Conservation (phyloP, 2,888 invertebrate genomes). For the Lutraria lutraria region DNA sequence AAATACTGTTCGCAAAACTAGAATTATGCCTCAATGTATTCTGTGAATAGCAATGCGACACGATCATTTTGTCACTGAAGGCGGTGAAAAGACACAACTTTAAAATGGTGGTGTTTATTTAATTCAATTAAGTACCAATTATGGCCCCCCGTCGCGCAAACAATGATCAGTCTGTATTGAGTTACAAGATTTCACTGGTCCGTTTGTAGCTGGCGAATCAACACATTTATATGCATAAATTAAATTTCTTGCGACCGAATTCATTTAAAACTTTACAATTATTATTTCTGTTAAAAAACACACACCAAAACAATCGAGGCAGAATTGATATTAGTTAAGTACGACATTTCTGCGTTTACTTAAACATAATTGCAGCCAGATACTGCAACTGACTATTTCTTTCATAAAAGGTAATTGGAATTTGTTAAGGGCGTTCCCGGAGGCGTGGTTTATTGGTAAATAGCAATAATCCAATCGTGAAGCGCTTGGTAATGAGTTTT, state of each 20-base stretch:
- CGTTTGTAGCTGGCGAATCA: conserved; percentile 23
- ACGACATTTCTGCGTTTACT: background rate
- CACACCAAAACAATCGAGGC: background rate
- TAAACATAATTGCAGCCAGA: background rate
- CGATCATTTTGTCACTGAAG: conserved; percentile 66
- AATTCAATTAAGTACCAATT: conserved; percentile 77
- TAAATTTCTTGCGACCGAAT: background rate
- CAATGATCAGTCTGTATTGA: conserved; percentile 44
- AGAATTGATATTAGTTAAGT: background rate
- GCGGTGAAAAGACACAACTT: conserved; percentile 70
- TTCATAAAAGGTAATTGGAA: conserved; percentile 61
- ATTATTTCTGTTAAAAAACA: background rate
- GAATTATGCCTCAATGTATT: conserved; percentile 68
- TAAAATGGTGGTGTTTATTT: conserved; percentile 76
- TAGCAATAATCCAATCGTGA: conserved; percentile 57
- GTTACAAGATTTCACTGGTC: conserved; percentile 45
- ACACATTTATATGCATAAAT: background rate
- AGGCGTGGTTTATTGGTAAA: conserved; percentile 57
- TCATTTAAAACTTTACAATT: background rate
- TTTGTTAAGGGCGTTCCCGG: conserved; percentile 54
- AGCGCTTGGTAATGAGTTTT: conserved; percentile 50
- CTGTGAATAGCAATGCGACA: conserved; percentile 44
- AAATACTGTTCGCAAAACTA: conserved; percentile 63
- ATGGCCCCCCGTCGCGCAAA: conserved; percentile 59
- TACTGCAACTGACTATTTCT: conserved; percentile 1